These are phyloP conservation scores for Heliconius hermathena DNA, from an alignment of 1,140 invertebrate genomes.

Conservation along the genomic window DNA sequence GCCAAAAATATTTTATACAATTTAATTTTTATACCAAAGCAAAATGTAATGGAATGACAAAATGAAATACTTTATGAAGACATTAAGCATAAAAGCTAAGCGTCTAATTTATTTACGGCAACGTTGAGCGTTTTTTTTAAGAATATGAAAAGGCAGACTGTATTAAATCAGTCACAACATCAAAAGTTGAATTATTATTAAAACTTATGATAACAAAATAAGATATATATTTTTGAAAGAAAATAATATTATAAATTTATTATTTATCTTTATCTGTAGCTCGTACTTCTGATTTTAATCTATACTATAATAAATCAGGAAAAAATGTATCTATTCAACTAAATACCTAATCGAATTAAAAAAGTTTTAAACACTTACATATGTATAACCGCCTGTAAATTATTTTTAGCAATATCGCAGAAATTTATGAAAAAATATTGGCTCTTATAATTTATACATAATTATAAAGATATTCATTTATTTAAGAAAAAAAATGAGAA, in stretches of 20 bases:
- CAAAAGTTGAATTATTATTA: neutral
- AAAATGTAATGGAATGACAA: neutral
- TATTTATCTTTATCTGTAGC: neutral
- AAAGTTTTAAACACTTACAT: neutral
- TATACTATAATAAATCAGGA: no score
- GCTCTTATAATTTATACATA: neutral
- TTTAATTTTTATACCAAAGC: neutral
- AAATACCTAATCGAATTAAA: neutral
- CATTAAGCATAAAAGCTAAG: conserved; percentile 30
- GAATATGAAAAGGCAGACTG: conserved; percentile 3
- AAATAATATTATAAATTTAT: neutral
- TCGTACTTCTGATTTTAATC: neutral
- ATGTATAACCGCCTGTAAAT: neutral
- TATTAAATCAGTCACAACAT: neutral
- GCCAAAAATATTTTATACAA: neutral
- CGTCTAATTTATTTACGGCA: conserved; percentile 40
- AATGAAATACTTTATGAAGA: conserved; percentile 34
- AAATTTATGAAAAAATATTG: neutral
- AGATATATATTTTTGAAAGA: neutral
- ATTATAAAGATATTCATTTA: no score
- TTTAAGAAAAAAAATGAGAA: no score
- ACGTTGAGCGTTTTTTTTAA: conserved; percentile 18
- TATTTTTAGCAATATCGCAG: neutral
- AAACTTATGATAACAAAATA: neutral
- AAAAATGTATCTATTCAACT: no score